Evolutionary conservation across 2,113 vertebrate genomes (phyloP).

Genomic region (Brachypteracias leptosomus): DNA sequence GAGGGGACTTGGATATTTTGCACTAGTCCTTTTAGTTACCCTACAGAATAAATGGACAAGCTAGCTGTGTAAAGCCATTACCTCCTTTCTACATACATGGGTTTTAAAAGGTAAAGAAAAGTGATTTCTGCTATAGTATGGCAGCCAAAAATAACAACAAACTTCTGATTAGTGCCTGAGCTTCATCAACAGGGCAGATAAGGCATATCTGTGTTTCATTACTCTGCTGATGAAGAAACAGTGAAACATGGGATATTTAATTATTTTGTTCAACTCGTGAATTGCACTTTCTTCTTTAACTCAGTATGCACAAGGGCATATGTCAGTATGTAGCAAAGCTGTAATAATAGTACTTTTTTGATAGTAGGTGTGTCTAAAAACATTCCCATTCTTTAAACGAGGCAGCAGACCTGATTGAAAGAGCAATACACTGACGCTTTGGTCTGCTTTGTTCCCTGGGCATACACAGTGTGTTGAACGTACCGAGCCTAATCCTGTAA

Average conservation of each 20-base stretch:
- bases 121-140: neutral
- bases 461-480: neutral
- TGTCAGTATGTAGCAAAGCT: neutral
- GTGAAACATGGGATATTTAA: neutral
- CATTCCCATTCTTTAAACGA: neutral
- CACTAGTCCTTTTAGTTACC: neutral
- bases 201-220: neutral
- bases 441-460: neutral
- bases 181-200: neutral
- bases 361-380: neutral
- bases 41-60: neutral
- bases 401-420: neutral
- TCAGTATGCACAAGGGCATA: neutral
- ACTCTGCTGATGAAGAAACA: neutral
- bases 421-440: neutral
- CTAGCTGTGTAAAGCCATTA: neutral
- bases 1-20: neutral
- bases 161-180: neutral
- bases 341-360: neutral
- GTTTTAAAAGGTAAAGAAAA: neutral
- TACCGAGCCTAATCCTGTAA: neutral
- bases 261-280: neutral
- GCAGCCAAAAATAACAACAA: neutral
- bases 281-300: neutral
- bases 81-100: neutral